Base-by-base conservation (phyloP, 2,797 vertebrate species). In the Emys orbicularis region DNA sequence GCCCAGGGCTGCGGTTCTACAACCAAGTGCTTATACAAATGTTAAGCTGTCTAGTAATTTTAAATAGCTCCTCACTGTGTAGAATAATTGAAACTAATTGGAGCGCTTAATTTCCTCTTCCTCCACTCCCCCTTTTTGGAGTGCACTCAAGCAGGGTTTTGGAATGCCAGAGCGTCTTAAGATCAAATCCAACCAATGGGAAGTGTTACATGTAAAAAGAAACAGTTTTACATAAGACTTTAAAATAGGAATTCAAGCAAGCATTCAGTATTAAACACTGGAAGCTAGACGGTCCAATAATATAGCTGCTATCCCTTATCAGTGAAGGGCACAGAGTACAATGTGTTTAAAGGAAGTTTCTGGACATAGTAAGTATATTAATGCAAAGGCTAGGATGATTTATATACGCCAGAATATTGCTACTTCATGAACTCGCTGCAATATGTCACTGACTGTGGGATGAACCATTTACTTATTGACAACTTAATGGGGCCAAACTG, bases 21-120 rank as follows among this genome's bases (percentile, higher is more conserved):
- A 95, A 29, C 80, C 57, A 87, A 90, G 61, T 93, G 84, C 89
- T 96, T 96, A 96, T 96, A 93, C 90, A 95, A 96, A 97, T 89
- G 91, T 86, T 90, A 96, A 96, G 85, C 93, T 95, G 89, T 93
- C 94, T 95, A 95, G 93, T 97, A 96, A 96, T 95, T 92, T 95
- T 89, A 88, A 96, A 97, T 96, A 92, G 88, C 89, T 97, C 86
- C 90, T 97, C 83, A 41, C 90, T 97, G 95, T 0, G 1, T 92
- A 72, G 84, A 95, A 93, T 97, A 96, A 97, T 96, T 97, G 97
- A 97, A 98, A 98, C 96, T 98, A 98, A 98, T 97, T 97, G 96
- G 94, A 97, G 96, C 41, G 9, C 94, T 97, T 98, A 97, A 96
- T 98, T 97, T 97, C 92, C 93, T 96, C 89, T 94, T 97, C 96